Percentiles rank a stretch among this genome's conserved stretches.
Evolutionary conservation across 1,140 invertebrate genomes (phyloP).

Genomic region (Bombus confusus): DNA sequence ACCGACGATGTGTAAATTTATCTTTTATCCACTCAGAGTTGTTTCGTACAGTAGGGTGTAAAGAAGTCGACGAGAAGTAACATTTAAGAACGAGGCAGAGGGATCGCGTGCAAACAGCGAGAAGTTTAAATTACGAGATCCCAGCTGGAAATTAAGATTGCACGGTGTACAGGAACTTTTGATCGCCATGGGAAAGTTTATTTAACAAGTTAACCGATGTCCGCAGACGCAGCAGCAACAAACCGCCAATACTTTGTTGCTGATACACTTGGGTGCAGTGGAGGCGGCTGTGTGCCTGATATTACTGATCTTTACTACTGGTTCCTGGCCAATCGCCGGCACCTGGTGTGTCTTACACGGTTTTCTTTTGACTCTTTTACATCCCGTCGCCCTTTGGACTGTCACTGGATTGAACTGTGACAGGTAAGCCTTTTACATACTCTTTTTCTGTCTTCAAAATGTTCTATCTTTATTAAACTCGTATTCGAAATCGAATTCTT

Average conservation of each 20-base stretch:
- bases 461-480: background rate
- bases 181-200: slow-evolving; percentile 15
- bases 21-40: background rate
- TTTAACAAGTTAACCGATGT: slow-evolving; percentile 44
- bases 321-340: slow-evolving; percentile 81
- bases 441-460: background rate
- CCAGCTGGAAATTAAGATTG: slow-evolving; percentile 22
- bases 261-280: slow-evolving; percentile 88
- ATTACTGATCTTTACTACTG: slow-evolving; percentile 83
- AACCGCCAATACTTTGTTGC: slow-evolving; percentile 87
- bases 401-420: slow-evolving; percentile 91
- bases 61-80: background rate
- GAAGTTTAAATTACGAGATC: slow-evolving; percentile 37
- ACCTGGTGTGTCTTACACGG: slow-evolving; percentile 85
- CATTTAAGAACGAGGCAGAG: background rate
- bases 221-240: slow-evolving; percentile 79
- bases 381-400: slow-evolving; percentile 90
- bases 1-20: background rate
- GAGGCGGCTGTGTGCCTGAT: slow-evolving; percentile 86
- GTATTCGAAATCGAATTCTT: slow-evolving; percentile 2
- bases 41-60: background rate
- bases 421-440: slow-evolving; percentile 74
- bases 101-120: background rate
- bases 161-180: background rate
- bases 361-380: slow-evolving; percentile 87